These are phyloP conservation scores for Natator depressus DNA, from an alignment of 2,113 vertebrate species.

Conservation along the genomic window DNA sequence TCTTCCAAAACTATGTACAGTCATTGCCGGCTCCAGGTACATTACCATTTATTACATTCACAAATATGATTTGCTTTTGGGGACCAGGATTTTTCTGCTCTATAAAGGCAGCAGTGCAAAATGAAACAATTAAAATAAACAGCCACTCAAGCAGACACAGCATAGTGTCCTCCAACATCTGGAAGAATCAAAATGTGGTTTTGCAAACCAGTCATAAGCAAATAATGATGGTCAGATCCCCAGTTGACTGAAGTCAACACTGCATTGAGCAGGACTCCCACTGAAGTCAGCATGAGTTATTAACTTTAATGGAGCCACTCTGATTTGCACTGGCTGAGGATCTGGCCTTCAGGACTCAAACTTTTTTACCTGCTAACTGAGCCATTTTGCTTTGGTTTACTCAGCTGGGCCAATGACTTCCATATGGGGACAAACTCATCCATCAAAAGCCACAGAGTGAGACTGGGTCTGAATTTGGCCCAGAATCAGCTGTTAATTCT, in stretches of 20 bases:
- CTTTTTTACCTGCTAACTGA: not conserved
- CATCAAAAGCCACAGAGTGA: not conserved
- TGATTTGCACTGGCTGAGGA: not conserved
- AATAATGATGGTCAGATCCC: not conserved
- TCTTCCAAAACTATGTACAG: slow-evolving; percentile 63
- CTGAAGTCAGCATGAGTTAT: not conserved
- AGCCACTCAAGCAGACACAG: not conserved
- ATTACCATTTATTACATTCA: slow-evolving; percentile 68
- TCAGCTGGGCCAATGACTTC: not conserved
- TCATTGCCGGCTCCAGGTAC: slow-evolving; percentile 66
- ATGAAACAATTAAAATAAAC: not conserved
- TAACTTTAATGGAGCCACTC: not conserved
- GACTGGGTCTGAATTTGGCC: not conserved
- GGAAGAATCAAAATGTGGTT: not conserved
- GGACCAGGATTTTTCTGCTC: slow-evolving; percentile 25
- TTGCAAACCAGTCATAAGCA: not conserved
- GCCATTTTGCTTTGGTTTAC: not conserved
- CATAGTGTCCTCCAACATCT: not conserved
- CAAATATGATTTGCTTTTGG: slow-evolving; percentile 66
- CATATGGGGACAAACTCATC: accelerated
- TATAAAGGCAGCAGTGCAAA: not conserved
- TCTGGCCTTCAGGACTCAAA: not conserved
- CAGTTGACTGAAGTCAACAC: not conserved
- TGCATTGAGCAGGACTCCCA: not conserved
- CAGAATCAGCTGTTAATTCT: not conserved